These are phyloP conservation scores for Polyploca ridens DNA, from an alignment of 2,888 invertebrate species.

Conservation along the genomic window DNA sequence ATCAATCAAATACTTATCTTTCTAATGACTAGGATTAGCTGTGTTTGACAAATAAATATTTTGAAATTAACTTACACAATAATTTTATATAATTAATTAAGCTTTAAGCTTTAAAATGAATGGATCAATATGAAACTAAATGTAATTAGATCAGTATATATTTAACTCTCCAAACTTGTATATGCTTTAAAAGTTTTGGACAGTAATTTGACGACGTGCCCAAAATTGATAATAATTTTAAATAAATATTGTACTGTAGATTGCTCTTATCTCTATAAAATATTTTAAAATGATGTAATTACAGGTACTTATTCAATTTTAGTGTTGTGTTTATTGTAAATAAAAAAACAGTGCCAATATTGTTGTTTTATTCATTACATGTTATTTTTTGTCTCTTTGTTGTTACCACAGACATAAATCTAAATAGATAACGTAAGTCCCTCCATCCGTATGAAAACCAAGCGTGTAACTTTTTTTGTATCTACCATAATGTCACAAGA, in stretches of 20 bases:
- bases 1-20: constrained; percentile 38
- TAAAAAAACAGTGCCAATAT: constrained; percentile 61
- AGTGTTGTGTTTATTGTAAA: constrained; percentile 71
- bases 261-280: constrained; percentile 20
- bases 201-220: constrained; percentile 69
- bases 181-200: constrained; percentile 43
- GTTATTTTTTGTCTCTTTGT: too few species aligned
- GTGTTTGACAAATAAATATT: constrained; percentile 81
- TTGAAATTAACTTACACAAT: constrained; percentile 29
- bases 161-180: constrained; percentile 19
- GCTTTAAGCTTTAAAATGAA: constrained; percentile 42
- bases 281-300: constrained; percentile 38
- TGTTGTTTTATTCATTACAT: constrained; percentile 47
- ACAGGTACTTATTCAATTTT: constrained; percentile 53
- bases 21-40: constrained; percentile 71
- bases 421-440: too few species aligned
- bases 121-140: constrained; percentile 35
- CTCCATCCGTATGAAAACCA: too few species aligned
- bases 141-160: constrained; percentile 26
- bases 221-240: constrained; percentile 67
- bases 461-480: too few species aligned
- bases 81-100: constrained; percentile 30
- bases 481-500: too few species aligned
- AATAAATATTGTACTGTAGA: constrained; percentile 30
- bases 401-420: too few species aligned